Percentiles rank a stretch among this genome's conserved stretches.
Conservation (phyloP, 2,888 invertebrate genomes). For the Dryomyza anilis region DNA sequence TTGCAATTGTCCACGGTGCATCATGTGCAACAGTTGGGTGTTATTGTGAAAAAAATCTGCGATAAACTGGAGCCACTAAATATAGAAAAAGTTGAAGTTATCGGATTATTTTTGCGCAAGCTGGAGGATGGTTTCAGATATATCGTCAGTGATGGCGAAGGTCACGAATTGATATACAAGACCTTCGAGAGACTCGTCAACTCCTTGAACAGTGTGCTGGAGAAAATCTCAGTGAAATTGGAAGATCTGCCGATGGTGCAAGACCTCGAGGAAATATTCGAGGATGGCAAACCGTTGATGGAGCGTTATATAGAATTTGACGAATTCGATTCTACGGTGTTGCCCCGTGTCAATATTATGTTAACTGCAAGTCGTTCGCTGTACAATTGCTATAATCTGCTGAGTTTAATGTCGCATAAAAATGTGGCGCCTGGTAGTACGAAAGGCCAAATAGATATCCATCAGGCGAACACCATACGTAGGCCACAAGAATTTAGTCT, state of each 20-base stretch:
- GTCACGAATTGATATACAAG: conserved; percentile 26
- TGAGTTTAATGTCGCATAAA: conserved; percentile 22
- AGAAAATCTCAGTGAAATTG: conserved; percentile 26
- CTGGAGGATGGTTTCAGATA: conserved; percentile 27
- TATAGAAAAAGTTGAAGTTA: conserved; percentile 26
- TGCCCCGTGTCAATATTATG: conserved; percentile 37
- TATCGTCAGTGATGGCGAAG: conserved; percentile 33
- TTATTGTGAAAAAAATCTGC: conserved; percentile 29
- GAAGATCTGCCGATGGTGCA: conserved; percentile 35
- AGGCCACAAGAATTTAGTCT: no score
- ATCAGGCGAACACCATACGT: no score
- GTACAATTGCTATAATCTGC: conserved; percentile 20
- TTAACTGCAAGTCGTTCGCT: conserved; percentile 24
- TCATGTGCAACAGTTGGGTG: conserved; percentile 36
- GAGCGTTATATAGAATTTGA: conserved; percentile 39
- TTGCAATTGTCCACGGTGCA: conserved; percentile 33
- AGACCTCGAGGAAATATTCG: conserved; percentile 10
- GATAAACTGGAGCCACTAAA: conserved; percentile 29
- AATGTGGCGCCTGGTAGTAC: no score
- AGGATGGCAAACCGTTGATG: conserved; percentile 26
- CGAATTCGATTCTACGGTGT: conserved; percentile 32
- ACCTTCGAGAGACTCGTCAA: conserved; percentile 28
- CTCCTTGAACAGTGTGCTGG: conserved; percentile 28
- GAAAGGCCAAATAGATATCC: no score
- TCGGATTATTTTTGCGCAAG: conserved; percentile 33